Evolutionary conservation across 2,888 invertebrate species (phyloP).

Genomic region (Cloeon dipterum): DNA sequence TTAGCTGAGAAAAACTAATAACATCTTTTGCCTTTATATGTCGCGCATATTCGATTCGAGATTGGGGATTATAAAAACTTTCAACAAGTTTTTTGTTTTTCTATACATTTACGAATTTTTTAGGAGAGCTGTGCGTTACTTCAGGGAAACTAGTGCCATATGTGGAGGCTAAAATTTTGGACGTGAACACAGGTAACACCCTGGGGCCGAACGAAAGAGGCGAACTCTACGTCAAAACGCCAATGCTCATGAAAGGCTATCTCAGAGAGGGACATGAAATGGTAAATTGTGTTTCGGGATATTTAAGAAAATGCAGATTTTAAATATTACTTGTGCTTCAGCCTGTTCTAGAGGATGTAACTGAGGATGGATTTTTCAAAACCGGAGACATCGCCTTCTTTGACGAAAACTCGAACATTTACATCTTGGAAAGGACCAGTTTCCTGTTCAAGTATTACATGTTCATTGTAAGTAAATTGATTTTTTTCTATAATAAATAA

Average conservation of each 20-base stretch:
- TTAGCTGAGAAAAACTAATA: too few species aligned
- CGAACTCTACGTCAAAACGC: neutral
- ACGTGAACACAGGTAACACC: neutral
- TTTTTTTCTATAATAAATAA: neutral
- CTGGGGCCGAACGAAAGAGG: neutral
- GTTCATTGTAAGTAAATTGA: slow-evolving; percentile 1
- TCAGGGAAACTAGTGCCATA: too few species aligned
- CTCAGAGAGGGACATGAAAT: neutral
- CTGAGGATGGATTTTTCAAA: slow-evolving; percentile 1
- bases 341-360: neutral
- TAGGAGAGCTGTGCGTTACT: too few species aligned
- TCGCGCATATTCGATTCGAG: too few species aligned
- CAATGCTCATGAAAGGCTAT: neutral
- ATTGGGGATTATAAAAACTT: too few species aligned
- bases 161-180: too few species aligned
- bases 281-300: too few species aligned
- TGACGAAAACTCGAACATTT: slow-evolving; percentile 1
- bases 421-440: slow-evolving; percentile 1
- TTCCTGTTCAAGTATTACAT: slow-evolving; percentile 3
- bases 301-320: too few species aligned
- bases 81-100: too few species aligned
- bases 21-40: too few species aligned
- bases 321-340: too few species aligned
- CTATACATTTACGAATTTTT: too few species aligned
- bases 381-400: slow-evolving; percentile 4